Evolutionary conservation across 2,797 vertebrate species (phyloP).

Genomic region (Amblyopsis hoosieri): DNA sequence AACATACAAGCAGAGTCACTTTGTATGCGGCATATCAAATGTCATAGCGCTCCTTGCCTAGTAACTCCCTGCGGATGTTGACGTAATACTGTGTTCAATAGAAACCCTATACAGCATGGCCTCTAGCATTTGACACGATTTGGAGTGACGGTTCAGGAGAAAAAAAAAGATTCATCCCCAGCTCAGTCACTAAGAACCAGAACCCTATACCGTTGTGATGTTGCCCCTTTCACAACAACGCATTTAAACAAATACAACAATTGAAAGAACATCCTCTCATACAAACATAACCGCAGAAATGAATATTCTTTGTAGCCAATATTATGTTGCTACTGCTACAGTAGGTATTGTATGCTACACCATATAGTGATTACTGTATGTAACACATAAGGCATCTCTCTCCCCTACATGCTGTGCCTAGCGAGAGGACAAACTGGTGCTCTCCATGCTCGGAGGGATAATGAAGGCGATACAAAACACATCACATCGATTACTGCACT

Average conservation of each 20-base stretch:
- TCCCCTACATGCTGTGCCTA: background rate
- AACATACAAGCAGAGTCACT: conserved; percentile 39
- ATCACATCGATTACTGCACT: conserved; percentile 64
- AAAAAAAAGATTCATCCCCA: no score
- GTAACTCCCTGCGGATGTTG: conserved; percentile 50
- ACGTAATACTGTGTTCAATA: conserved; percentile 33
- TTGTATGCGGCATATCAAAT: conserved; percentile 40
- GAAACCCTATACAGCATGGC: conserved; percentile 41
- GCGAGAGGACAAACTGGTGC: background rate
- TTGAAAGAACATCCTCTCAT: no score
- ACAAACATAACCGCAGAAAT: no score
- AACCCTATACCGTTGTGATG: conserved; percentile 14
- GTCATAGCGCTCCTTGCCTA: conserved; percentile 49
- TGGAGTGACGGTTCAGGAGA: conserved; percentile 23
- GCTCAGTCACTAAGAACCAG: conserved; percentile 27
- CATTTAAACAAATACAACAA: no score
- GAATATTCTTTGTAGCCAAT: background rate
- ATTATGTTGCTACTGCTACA: background rate
- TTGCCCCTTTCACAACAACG: no score
- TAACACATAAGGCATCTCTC: background rate
- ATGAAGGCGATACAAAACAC: conserved; percentile 64
- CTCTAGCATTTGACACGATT: conserved; percentile 43
- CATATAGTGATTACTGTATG: background rate
- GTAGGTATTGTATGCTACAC: background rate
- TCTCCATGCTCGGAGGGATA: conserved; percentile 58